These are phyloP conservation scores for Muscicapa striata DNA, from an alignment of 2,797 vertebrate species.

Conservation along the genomic window DNA sequence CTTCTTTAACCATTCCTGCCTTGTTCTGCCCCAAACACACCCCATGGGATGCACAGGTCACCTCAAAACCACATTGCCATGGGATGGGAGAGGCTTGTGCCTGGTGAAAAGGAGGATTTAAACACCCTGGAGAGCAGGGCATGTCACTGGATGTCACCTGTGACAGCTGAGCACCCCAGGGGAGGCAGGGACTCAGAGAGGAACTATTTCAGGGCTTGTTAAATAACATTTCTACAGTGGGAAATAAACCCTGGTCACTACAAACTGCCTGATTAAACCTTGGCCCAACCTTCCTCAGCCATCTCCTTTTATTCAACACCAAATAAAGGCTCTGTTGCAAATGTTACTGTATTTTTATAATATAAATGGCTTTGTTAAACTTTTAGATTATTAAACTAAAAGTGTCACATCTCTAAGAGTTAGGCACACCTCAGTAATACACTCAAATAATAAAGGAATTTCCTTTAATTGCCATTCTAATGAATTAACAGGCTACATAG, in stretches of 20 bases:
- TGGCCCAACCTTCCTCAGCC: not conserved
- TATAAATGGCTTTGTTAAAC: not conserved
- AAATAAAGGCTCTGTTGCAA: not conserved
- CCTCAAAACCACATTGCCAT: not conserved
- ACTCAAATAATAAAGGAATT: not conserved
- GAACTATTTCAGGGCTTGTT: not conserved
- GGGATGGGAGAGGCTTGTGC: not conserved
- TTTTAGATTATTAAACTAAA: not conserved
- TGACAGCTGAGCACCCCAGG: not conserved
- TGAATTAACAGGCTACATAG: not conserved
- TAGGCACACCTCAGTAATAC: fast-evolving
- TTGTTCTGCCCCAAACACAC: not conserved
- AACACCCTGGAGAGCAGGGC: not conserved
- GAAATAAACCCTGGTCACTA: not conserved
- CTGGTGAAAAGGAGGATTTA: not conserved
- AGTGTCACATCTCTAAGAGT: not conserved
- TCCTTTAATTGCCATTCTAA: not conserved
- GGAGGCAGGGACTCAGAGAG: not conserved
- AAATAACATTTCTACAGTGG: fast-evolving
- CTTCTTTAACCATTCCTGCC: not conserved
- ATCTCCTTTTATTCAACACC: not conserved
- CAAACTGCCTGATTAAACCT: not conserved
- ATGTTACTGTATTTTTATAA: fast-evolving
- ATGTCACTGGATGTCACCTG: not conserved
- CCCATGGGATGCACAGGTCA: fast-evolving